Evolutionary conservation across 2,797 vertebrate genomes (phyloP).

Genomic region (Pyrrhura leucotis): DNA sequence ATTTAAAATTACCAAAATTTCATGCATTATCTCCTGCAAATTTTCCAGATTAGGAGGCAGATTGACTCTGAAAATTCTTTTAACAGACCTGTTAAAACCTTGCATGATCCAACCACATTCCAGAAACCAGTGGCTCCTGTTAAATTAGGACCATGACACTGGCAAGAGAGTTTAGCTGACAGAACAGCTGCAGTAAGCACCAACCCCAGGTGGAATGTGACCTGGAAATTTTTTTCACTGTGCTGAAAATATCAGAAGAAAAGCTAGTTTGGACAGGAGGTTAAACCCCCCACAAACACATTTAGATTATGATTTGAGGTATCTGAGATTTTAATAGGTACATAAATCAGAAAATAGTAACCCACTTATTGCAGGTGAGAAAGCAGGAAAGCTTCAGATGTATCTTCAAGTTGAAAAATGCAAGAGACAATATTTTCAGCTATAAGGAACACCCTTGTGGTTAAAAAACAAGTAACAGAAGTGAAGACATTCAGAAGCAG

Average conservation of each 20-base stretch:
- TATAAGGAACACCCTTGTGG: not conserved
- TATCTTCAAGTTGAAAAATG: not conserved
- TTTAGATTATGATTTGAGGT: not conserved
- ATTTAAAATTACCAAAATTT: not conserved
- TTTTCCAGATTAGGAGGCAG: not conserved
- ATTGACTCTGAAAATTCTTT: not conserved
- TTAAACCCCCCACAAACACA: not conserved
- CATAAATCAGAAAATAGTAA: not conserved
- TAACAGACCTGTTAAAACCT: not conserved
- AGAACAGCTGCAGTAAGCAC: not conserved
- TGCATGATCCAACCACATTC: not conserved
- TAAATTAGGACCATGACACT: not conserved
- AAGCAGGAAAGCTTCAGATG: not conserved
- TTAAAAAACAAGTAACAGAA: not conserved
- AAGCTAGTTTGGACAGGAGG: not conserved
- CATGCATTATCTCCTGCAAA: not conserved
- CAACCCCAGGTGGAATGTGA: not conserved
- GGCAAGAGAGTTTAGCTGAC: not conserved
- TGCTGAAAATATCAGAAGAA: not conserved
- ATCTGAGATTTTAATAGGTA: not conserved
- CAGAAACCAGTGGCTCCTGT: not conserved
- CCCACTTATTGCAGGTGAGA: not conserved
- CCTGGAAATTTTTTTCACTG: not conserved
- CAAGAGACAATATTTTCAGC: not conserved
- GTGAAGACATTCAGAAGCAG: not conserved